Evolutionary conservation across 2,797 vertebrate species (phyloP).

Genomic region (Rhinichthys osculus): DNA sequence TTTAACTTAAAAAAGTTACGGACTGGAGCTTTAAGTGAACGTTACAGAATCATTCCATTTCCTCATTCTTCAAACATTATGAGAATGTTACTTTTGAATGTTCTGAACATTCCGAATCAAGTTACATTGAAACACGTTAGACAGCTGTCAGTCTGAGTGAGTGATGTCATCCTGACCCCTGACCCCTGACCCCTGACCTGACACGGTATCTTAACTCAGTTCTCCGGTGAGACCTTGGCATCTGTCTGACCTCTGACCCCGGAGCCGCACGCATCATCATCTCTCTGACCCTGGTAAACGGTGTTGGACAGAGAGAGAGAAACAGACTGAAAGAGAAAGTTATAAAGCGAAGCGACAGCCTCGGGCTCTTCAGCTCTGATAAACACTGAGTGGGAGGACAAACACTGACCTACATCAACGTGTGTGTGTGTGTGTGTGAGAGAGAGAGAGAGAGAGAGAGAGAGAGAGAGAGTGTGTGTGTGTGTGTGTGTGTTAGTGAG

Average conservation of each 20-base stretch:
- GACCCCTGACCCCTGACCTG: neutral
- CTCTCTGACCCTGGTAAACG: neutral
- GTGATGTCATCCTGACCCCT: too few species aligned
- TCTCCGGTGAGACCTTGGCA: neutral
- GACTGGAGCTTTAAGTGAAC: too few species aligned
- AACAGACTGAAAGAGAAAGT: neutral
- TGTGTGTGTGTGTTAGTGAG: too few species aligned
- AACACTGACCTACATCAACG: neutral
- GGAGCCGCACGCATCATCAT: too few species aligned
- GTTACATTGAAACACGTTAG: too few species aligned
- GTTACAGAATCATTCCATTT: neutral
- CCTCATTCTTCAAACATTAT: neutral
- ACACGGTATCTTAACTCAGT: neutral
- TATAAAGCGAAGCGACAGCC: neutral
- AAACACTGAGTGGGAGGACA: neutral
- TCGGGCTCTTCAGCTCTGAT: neutral
- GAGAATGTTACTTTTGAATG: neutral
- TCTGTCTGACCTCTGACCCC: too few species aligned
- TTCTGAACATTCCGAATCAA: too few species aligned
- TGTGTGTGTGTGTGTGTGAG: too few species aligned
- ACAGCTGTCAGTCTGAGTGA: too few species aligned
- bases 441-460: too few species aligned
- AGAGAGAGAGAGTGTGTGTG: too few species aligned
- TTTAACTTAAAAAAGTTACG: too few species aligned
- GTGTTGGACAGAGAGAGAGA: neutral